Base-by-base conservation (phyloP, 2,113 vertebrate species). In the Orthochromis malagaraziensis region DNA sequence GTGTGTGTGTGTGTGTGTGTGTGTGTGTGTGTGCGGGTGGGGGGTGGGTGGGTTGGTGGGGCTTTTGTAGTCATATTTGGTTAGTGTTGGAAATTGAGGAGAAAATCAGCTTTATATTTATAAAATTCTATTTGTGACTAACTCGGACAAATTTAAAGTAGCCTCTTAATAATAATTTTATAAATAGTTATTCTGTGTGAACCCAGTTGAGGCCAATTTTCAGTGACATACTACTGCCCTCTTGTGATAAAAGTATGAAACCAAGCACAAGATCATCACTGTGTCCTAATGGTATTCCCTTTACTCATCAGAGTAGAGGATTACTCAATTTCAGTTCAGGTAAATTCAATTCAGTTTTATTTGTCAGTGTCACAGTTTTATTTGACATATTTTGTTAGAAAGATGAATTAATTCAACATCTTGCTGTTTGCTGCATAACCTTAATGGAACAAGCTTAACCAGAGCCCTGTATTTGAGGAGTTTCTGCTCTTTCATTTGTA, bases 211-310 rank as follows among this genome's bases (percentile, higher is more conserved):
- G 49, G 57, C 40, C 16, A 35, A 29, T 2, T 4, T 57, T 16
- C 9, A 54, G 54, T 92, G 86, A 87, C 19, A 21, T 77, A 38
- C 65, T 89, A 87, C 91, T 95, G 94, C 92, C 94, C 93, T 88
- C 94, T 94, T 38, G 84, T 89, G 93, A 55, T 60, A 47, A 83
- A 49, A 12, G 38, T 80, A 17, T 53, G 2, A 51, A 82, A 70
- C 19, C 33, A 33, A 58, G 14, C 21, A 65, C 5, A 47, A 6
- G 6, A 11, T 63, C 3, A 75, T 47, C 60, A 45, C 58, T 6
- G 19, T 24, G 26, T 73, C 68, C 40, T 29, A 17, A 75, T 47
- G 6, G 6, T 63, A 35, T 29, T 17, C 24, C 5, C 40, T 63
- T 33, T 63, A 6, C 58, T 35, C 2, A 47, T 47, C 24, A 75